Evolutionary conservation across 2,797 vertebrate species (phyloP).

Genomic region (Pantherophis alleghaniensis): DNA sequence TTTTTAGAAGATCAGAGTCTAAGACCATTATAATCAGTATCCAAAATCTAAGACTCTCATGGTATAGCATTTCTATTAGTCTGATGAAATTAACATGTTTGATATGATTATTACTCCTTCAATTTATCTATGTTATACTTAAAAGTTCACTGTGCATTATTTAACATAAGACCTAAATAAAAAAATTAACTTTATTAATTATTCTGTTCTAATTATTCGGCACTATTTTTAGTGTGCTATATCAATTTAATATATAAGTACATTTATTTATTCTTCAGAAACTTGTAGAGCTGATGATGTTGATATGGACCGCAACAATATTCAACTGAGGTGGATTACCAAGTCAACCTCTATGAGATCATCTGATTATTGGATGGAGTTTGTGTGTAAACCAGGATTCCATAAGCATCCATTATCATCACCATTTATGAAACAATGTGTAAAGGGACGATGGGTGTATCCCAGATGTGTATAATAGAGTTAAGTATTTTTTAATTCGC

Average conservation of each 20-base stretch:
- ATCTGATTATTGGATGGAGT: not conserved
- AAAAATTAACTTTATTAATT: not conserved
- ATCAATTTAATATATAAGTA: not conserved
- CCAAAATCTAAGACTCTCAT: not conserved
- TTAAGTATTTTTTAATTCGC: not conserved
- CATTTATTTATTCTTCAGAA: slow-evolving; percentile 14
- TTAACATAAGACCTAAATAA: not conserved
- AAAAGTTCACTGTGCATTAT: not conserved
- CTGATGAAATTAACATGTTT: not conserved
- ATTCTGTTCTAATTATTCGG: not conserved
- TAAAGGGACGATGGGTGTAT: slow-evolving; percentile 17
- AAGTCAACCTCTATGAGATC: not conserved
- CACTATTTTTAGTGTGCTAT: not conserved
- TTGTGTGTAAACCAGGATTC: not conserved
- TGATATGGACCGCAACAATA: slow-evolving; percentile 12
- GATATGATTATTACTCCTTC: not conserved
- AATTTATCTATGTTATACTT: not conserved
- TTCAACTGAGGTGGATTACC: not conserved
- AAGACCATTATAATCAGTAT: not conserved
- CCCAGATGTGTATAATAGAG: slow-evolving; percentile 22
- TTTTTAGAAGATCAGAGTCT: not conserved
- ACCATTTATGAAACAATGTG: slow-evolving; percentile 24
- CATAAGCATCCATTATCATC: not conserved
- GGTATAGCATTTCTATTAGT: not conserved
- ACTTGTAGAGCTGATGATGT: slow-evolving; percentile 12